Evolutionary conservation across 2,797 vertebrate genomes (phyloP), one percentile per base, ranked within the genome.

Genomic region (Xiphorhynchus erythropygius): DNA sequence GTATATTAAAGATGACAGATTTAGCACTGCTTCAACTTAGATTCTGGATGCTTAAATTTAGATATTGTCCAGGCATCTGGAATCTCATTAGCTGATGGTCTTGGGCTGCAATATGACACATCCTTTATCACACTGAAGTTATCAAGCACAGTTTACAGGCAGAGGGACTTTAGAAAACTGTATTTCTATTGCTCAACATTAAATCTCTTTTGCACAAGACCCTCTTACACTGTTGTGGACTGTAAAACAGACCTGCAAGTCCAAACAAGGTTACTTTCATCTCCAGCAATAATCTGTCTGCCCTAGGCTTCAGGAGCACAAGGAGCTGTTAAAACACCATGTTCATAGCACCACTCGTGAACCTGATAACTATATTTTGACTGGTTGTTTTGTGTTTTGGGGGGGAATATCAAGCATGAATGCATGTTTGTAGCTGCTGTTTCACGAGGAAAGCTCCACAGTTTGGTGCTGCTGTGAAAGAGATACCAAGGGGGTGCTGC

Each of bases 401-500:
- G n/a, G 27, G 60, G 23, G 60, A 41, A 37, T n/a, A 14, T 22
- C 12, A 8, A 41, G 13, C 52, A 10, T 0, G 41, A 74, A n/a
- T 10, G 39, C 7, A 1, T 23, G 32, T 27, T 25, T 27, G 49
- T 35, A 74, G 75, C 42, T 73, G 47, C 49, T 64, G 44, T 46
- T 90, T 41, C 52, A 33, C 44, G 7, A 6, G 24, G 64, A 49
- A 42, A 81, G 18, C 39, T 53, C 18, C 16, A 12, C 49, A n/a
- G 23, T 69, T 59, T 67, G 63, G 47, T 27, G 39, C 50, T 60
- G 33, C 37, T 27, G 4, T 0, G 24, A 47, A 62, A 60, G 52
- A 63, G 52, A 33, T 57, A 22, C 28, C 22, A 28, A 57, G 47
- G 0, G 1, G 14, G 10, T 2, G 2, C 47, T 2, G 9, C 39